A percentile compares a stretch with the other conserved stretches of the same genome.
phyloP scores from a whole-genome alignment of 2,113 vertebrate species.

The Strix uralensis region DNA sequence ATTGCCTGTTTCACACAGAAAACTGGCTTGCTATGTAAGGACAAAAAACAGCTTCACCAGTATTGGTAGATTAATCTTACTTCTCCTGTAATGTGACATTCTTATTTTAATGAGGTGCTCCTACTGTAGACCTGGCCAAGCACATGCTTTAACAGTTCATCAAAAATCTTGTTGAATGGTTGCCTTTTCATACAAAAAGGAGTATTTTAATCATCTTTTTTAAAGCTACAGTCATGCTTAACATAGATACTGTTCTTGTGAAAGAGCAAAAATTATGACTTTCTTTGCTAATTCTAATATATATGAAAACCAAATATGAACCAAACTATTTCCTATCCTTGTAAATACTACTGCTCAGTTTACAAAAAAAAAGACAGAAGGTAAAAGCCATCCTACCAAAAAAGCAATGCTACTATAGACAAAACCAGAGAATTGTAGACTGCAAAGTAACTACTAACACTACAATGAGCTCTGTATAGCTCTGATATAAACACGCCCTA shows the following conservation, averaged over 20 bases:
- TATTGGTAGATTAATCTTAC: neutral
- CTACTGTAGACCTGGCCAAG: neutral
- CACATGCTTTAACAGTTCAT: neutral
- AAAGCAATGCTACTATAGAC: neutral
- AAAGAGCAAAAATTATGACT: neutral
- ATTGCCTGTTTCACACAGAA: neutral
- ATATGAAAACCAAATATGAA: neutral
- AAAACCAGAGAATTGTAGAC: conserved; percentile 13
- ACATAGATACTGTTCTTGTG: neutral
- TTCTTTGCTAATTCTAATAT: neutral
- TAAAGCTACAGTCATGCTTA: neutral
- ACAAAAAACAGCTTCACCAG: neutral
- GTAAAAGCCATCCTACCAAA: neutral
- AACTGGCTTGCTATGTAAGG: neutral
- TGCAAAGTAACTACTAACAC: conserved; percentile 42
- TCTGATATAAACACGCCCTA: neutral
- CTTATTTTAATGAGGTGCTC: conserved; percentile 12
- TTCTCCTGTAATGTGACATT: neutral
- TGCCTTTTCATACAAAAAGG: neutral
- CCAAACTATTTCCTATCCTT: neutral
- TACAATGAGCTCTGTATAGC: conserved; percentile 11
- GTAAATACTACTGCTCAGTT: neutral
- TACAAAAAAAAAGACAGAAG: neutral
- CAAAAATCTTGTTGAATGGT: neutral
- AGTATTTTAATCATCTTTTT: neutral